phyloP scores from a whole-genome alignment of 2,888 invertebrate species.

The Drosophila mimica region DNA sequence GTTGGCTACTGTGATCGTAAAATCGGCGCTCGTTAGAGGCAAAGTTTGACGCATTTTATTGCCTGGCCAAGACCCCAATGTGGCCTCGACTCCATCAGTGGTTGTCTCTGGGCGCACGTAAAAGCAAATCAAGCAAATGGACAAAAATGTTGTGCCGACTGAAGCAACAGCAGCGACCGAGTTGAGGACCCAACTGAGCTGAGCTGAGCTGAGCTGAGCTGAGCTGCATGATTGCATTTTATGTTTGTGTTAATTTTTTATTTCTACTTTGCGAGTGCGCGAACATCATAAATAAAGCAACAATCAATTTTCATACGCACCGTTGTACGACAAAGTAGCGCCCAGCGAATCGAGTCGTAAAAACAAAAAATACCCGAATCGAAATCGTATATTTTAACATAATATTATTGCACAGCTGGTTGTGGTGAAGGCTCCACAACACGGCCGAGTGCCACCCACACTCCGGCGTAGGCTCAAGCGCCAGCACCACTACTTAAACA shows the following conservation, averaged over 20 bases:
- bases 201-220: constrained; percentile 7
- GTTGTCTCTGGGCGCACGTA: constrained; percentile 69
- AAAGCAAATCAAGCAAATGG: constrained; percentile 79
- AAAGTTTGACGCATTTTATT: constrained; percentile 77
- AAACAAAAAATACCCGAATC: constrained; percentile 53
- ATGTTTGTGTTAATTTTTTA: constrained; percentile 80
- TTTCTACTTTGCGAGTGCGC: constrained; percentile 68
- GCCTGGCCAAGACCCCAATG: constrained; percentile 45
- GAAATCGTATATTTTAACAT: constrained; percentile 80
- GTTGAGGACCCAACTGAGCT: constrained; percentile 46
- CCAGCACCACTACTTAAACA: constrained; percentile 66
- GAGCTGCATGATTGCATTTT: constrained; percentile 80
- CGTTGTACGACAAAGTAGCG: constrained; percentile 65
- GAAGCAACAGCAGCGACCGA: background rate
- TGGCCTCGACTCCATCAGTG: constrained; percentile 31
- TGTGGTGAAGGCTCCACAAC: constrained; percentile 21
- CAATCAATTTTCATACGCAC: constrained; percentile 81
- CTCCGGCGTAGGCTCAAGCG: constrained; percentile 2
- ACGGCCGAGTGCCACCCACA: background rate
- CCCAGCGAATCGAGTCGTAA: constrained; percentile 58
- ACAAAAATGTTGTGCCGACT: constrained; percentile 43
- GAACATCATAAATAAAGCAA: constrained; percentile 74
- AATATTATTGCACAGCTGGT: constrained; percentile 72
- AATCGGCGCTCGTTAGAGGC: constrained; percentile 74
- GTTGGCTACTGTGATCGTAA: constrained; percentile 63